phyloP scores from a whole-genome alignment of 2,888 invertebrate genomes.

The Lycocerus yunnanus region DNA sequence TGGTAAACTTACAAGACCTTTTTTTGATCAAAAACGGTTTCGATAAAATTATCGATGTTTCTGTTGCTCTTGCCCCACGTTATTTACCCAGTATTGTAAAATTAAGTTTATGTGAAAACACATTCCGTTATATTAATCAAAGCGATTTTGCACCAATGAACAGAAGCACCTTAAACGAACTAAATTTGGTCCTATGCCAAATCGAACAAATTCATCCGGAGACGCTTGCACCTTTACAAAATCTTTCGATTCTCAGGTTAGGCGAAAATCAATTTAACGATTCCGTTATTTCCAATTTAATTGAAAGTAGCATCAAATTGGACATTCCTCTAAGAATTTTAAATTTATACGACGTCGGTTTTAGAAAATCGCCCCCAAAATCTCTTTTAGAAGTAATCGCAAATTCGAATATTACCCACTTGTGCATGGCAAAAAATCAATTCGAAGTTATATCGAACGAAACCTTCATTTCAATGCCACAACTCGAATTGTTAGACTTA shows the following conservation, averaged over 20 bases:
- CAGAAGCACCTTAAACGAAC: constrained; percentile 54
- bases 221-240: constrained; percentile 57
- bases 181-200: constrained; percentile 61
- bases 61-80: constrained; percentile 54
- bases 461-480: constrained; percentile 62
- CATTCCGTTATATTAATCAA: constrained; percentile 55
- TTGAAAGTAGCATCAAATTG: constrained; percentile 50
- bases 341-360: constrained; percentile 61
- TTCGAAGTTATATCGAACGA: constrained; percentile 60
- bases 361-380: constrained; percentile 58
- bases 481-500: constrained; percentile 62
- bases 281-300: constrained; percentile 54
- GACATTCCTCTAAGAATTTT: constrained; percentile 57
- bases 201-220: constrained; percentile 60
- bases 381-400: constrained; percentile 59
- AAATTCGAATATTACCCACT: constrained; percentile 56
- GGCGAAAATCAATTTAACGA: constrained; percentile 62
- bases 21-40: constrained; percentile 63
- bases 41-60: constrained; percentile 54
- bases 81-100: constrained; percentile 57
- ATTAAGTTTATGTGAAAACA: constrained; percentile 62
- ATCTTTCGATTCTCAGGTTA: constrained; percentile 57
- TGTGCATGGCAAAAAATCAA: constrained; percentile 61
- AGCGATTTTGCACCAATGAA: constrained; percentile 58
- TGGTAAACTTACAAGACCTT: constrained; percentile 58